Conservation (phyloP, 1,140 invertebrate species). For the Diorhabda elongata region DNA sequence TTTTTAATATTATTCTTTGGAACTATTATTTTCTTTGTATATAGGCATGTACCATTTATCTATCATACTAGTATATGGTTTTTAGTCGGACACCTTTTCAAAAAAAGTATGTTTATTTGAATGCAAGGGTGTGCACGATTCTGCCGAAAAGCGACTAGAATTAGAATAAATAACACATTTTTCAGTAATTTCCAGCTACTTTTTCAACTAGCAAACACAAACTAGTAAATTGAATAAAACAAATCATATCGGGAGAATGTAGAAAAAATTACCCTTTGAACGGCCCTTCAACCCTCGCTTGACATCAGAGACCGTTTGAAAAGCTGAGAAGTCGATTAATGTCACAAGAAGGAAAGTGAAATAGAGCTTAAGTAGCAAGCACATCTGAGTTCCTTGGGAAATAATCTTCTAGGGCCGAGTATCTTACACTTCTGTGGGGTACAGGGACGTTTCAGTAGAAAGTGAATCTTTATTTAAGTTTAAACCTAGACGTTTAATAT, state of each 20-base stretch:
- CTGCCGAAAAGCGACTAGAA: no score
- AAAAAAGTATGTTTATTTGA: no score
- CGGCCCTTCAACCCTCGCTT: not conserved
- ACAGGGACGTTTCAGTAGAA: not conserved
- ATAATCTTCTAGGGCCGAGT: slow-evolving; percentile 36
- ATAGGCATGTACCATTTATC: no score
- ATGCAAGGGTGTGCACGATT: no score
- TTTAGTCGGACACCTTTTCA: no score
- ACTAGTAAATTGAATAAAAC: not conserved
- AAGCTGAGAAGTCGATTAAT: slow-evolving; percentile 46
- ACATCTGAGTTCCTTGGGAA: slow-evolving; percentile 44
- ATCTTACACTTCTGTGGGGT: slow-evolving; percentile 36
- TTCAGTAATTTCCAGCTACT: no score
- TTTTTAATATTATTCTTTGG: no score
- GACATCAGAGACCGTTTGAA: slow-evolving; percentile 37
- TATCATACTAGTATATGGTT: no score
- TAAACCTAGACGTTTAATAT: not conserved
- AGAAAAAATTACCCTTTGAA: not conserved
- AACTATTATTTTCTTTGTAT: no score
- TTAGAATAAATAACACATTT: no score
- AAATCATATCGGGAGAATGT: not conserved
- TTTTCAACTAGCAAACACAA: not conserved
- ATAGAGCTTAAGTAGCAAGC: slow-evolving; percentile 46
- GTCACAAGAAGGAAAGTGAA: slow-evolving; percentile 43
- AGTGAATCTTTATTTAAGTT: not conserved